Evolutionary conservation across 2,797 vertebrate genomes (phyloP).

Genomic region (Rhinatrema bivittatum): DNA sequence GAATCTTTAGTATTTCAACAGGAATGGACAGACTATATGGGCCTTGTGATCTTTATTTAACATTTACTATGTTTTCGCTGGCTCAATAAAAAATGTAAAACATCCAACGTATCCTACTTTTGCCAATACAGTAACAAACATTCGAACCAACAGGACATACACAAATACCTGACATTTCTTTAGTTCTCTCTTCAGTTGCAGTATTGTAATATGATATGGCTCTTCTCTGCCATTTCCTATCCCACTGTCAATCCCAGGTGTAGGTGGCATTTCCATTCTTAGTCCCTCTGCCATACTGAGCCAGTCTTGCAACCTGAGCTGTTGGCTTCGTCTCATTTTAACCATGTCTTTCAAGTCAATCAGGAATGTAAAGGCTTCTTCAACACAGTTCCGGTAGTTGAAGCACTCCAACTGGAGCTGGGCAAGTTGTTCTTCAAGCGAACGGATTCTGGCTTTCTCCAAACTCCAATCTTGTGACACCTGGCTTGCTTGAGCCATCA

Average conservation of each 20-base stretch:
- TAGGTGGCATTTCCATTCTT: conserved; percentile 30
- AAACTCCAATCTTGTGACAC: conserved; percentile 34
- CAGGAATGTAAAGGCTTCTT: conserved; percentile 68
- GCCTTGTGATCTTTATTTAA: too few relatives aligned
- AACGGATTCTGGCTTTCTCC: conserved; percentile 43
- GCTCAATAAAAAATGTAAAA: too few relatives aligned
- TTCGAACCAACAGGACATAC: too few relatives aligned
- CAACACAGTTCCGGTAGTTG: conserved; percentile 54
- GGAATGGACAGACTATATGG: too few relatives aligned
- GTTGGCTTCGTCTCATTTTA: conserved; percentile 45
- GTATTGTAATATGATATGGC: conserved; percentile 44
- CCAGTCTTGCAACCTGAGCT: conserved; percentile 62
- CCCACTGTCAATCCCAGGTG: conserved; percentile 15
- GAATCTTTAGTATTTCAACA: too few relatives aligned
- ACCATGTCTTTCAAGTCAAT: conserved; percentile 44
- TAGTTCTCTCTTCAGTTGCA: conserved; percentile 67
- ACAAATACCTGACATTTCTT: conserved; percentile 70
- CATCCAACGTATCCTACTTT: too few relatives aligned
- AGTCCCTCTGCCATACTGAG: conserved; percentile 54
- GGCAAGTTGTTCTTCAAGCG: conserved; percentile 50
- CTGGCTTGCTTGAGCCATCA: conserved; percentile 30
- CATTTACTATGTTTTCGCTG: too few relatives aligned
- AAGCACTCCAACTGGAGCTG: conserved; percentile 48
- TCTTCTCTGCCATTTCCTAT: conserved; percentile 29
- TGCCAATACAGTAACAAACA: too few relatives aligned